Base-by-base conservation (phyloP, 2,113 vertebrate species). In the Caranx melampygus region DNA sequence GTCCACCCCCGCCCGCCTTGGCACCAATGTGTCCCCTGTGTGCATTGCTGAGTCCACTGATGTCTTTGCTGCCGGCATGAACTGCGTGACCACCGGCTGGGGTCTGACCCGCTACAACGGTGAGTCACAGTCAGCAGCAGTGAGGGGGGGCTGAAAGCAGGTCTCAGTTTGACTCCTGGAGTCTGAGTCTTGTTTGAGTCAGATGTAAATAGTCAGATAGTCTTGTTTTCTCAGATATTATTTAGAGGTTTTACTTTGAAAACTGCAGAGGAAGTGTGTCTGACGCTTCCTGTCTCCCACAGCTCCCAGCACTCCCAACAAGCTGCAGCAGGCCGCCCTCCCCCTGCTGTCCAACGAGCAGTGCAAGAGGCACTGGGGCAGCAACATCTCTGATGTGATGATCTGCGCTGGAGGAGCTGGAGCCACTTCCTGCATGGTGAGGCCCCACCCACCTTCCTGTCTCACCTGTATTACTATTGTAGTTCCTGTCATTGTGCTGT, bases 51-150 rank as follows among this genome's bases (percentile, higher is more conserved):
- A 82, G 67, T 35, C 85, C 20, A 1, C 5, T 0, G 92, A 93
- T 9, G 45, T 33, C 11, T 94, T 92, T 14, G 15, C 74, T 6
- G 42, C 90, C 4, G 93, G 91, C 67, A 92, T 79, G 85, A 87
- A 8, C 60, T 95, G 94, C 18, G 88, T 95, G 35, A 94, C 94
- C 72, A 79, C 91, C 6, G 94, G 94, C 6, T 95, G 94, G 93
- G 94, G 94, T 26, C 79, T 94, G 91, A 92, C 66, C 49, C 85
- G 79, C 51, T 88, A 91, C 86, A 92, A 89, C 8, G 90, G 94
- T 94, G 71, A 87, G 40, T 42, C 10, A 9, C 6, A 42, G 26
- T 42, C 40, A 42, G 40, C 6, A 10, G 40, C 37, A 10, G 40
- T 10, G 9, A 37, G 37, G 37, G 37, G 37, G 5, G 37, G 5